phyloP scores from a whole-genome alignment of 2,113 vertebrate genomes.

The Mesocricetus auratus region DNA sequence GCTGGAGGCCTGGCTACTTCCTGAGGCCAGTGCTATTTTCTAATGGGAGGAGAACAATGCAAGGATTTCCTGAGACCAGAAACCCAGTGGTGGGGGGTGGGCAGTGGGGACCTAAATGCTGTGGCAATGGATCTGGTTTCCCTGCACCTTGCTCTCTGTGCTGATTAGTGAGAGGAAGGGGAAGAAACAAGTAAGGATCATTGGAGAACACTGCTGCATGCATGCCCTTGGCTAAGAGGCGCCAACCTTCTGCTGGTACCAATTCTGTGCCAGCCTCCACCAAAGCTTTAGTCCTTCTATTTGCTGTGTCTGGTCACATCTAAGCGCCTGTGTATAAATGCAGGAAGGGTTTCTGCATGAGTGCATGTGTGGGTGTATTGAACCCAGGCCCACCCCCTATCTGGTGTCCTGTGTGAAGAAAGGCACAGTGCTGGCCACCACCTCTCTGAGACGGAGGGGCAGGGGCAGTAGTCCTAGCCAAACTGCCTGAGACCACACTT shows the following conservation, averaged over 20 bases:
- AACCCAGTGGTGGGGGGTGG: neutral
- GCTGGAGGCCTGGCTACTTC: neutral
- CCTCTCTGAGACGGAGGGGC: neutral
- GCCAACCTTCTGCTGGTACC: neutral
- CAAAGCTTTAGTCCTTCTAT: neutral
- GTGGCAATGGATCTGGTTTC: neutral
- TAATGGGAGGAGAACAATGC: conserved; percentile 72
- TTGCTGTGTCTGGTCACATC: neutral
- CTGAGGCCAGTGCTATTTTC: conserved; percentile 72
- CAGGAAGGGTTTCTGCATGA: neutral
- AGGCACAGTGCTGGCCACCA: neutral
- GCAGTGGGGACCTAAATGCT: neutral
- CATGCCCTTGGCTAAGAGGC: neutral
- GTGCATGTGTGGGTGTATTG: neutral
- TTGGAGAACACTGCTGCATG: neutral
- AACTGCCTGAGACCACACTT: neutral
- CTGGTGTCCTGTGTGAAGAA: neutral
- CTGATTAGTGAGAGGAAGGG: too few species aligned
- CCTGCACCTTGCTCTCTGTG: neutral
- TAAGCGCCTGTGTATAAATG: too few species aligned
- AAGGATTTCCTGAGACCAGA: conserved; percentile 68
- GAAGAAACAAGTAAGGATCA: neutral
- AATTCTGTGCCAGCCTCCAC: neutral
- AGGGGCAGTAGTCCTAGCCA: neutral
- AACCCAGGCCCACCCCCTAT: neutral